Percentiles rank a stretch among this genome's conserved stretches.
Conservation (phyloP, 2,888 invertebrate genomes). For the Drosophila trichaetosa region DNA sequence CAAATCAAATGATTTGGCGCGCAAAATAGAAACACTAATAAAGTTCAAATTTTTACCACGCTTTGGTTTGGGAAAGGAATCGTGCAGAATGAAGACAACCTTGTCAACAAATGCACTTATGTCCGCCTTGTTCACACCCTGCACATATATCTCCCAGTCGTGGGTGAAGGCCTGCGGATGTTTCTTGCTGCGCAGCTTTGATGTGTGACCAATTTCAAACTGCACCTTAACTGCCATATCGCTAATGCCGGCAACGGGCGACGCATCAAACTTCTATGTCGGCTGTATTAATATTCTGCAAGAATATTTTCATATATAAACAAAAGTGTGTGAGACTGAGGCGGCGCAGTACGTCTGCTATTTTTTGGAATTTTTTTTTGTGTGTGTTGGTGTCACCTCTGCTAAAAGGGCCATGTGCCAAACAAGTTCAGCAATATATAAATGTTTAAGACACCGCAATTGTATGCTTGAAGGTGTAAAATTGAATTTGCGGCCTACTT, state of each 20-base stretch:
- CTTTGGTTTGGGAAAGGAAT: slow-evolving; percentile 96
- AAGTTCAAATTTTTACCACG: slow-evolving; percentile 88
- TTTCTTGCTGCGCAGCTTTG: slow-evolving; percentile 91
- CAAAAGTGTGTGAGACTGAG: slow-evolving; percentile 36
- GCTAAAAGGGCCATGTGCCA: slow-evolving; percentile 22
- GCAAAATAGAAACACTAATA: slow-evolving; percentile 14
- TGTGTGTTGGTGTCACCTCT: slow-evolving; percentile 24
- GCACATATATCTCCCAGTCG: slow-evolving; percentile 98
- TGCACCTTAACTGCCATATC: slow-evolving; percentile 90
- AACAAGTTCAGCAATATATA: background rate
- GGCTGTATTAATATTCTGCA: slow-evolving; percentile 31
- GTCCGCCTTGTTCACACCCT: slow-evolving; percentile 94
- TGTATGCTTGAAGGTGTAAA: background rate
- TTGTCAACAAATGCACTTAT: slow-evolving; percentile 96
- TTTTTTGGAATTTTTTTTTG: slow-evolving; percentile 15
- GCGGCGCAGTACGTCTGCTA: slow-evolving; percentile 47
- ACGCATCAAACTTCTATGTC: slow-evolving; percentile 37
- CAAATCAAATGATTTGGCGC: slow-evolving; percentile 37
- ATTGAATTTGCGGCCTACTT: background rate
- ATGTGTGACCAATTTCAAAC: slow-evolving; percentile 97
- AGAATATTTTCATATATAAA: slow-evolving; percentile 39
- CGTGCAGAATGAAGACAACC: slow-evolving; percentile 95
- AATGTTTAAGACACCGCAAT: slow-evolving; percentile 13
- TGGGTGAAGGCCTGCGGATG: slow-evolving; percentile 97
- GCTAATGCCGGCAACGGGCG: slow-evolving; percentile 38